Evolutionary conservation across 2,888 invertebrate genomes (phyloP).

Genomic region (Agrochola macilenta): DNA sequence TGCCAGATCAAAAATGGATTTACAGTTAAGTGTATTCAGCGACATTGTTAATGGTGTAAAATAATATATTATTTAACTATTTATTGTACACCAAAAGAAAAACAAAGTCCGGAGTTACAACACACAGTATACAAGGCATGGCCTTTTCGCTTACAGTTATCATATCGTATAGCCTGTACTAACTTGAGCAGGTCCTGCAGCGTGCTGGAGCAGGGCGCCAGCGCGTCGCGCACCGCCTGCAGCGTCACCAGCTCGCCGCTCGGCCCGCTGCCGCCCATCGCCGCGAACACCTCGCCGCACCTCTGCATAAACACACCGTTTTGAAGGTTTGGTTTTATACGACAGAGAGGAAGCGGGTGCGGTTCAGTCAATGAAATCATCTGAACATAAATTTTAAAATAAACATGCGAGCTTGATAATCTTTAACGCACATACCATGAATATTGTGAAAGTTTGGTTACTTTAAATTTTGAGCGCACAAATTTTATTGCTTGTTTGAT

Average conservation of each 20-base stretch:
- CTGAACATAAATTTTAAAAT: neutral
- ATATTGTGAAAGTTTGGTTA: neutral
- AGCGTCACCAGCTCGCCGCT: constrained; percentile 81
- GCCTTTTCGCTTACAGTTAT: neutral
- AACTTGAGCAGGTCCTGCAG: constrained; percentile 87
- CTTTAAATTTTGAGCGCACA: neutral
- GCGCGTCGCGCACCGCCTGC: constrained; percentile 86
- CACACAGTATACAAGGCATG: neutral
- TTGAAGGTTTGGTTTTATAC: neutral
- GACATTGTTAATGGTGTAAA: neutral
- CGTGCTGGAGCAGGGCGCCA: constrained; percentile 82
- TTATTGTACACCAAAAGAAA: neutral
- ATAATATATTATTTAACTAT: neutral
- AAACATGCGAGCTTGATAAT: neutral
- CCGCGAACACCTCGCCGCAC: constrained; percentile 88
- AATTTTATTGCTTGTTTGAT: neutral
- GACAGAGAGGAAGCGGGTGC: neutral
- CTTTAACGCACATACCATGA: neutral
- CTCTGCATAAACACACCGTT: constrained; percentile 70
- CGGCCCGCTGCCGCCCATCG: constrained; percentile 83
- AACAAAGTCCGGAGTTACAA: neutral
- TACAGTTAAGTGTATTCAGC: neutral
- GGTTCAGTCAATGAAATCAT: neutral
- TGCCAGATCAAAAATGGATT: neutral
- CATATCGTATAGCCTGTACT: constrained; percentile 7